Evolutionary conservation across 2,888 invertebrate species (phyloP).

Genomic region (Resseliella maxima): DNA sequence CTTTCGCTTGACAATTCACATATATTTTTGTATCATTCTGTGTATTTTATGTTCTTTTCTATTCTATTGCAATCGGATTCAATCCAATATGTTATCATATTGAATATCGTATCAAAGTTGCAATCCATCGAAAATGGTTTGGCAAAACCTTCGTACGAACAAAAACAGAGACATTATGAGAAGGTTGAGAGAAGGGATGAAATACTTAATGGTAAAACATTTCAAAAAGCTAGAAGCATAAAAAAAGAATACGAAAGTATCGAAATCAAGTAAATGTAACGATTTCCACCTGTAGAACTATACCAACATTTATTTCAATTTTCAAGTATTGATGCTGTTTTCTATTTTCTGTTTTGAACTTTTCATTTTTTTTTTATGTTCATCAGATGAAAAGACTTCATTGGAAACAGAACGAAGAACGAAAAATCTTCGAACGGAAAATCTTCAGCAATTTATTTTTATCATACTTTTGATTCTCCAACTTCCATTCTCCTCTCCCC

Average conservation of each 20-base stretch:
- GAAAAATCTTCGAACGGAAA: background rate
- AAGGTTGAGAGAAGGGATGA: background rate
- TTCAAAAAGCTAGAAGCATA: background rate
- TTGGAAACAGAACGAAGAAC: background rate
- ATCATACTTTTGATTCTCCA: background rate
- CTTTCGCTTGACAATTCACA: background rate
- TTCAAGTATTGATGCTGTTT: conserved; percentile 30
- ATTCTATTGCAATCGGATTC: conserved; percentile 13
- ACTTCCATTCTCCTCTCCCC: too few species aligned
- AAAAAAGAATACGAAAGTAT: background rate
- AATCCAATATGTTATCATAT: too few species aligned
- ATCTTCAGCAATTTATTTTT: conserved; percentile 41
- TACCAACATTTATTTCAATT: conserved; percentile 31
- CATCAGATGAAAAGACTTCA: background rate
- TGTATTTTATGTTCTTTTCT: background rate
- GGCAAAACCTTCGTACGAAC: background rate
- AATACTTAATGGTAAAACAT: background rate
- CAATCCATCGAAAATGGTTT: background rate
- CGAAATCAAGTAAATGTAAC: background rate
- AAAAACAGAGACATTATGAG: background rate
- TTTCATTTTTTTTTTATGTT: background rate
- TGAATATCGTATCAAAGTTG: background rate
- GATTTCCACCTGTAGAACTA: conserved; percentile 41
- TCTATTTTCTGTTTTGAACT: background rate
- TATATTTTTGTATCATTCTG: background rate